Evolutionary conservation across 2,888 invertebrate genomes (phyloP).

Genomic region (Drosophila setosimentum): DNA sequence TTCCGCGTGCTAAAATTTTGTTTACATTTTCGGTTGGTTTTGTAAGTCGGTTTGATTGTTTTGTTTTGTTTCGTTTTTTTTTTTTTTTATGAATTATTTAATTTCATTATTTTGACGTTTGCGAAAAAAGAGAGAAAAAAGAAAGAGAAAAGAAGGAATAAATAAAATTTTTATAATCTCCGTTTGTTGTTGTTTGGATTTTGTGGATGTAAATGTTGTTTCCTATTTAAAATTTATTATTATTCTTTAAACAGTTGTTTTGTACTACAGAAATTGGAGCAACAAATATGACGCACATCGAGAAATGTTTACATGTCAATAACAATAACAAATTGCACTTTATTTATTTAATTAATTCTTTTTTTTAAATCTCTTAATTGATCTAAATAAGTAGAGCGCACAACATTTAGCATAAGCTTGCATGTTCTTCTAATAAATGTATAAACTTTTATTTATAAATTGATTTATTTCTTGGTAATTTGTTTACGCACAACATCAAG

Average conservation of each 20-base stretch:
- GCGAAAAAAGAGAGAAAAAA: slow-evolving; percentile 73
- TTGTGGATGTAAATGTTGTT: slow-evolving; percentile 46
- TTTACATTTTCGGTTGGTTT: slow-evolving; percentile 31
- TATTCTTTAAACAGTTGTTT: slow-evolving; percentile 30
- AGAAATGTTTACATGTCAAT: slow-evolving; percentile 64
- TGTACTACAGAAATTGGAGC: slow-evolving; percentile 57
- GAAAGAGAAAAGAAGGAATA: slow-evolving; percentile 78
- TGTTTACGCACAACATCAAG: slow-evolving; percentile 79
- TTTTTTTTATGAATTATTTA: slow-evolving; percentile 22
- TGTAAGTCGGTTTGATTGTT: slow-evolving; percentile 34
- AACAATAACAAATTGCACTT: slow-evolving; percentile 52
- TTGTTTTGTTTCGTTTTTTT: slow-evolving; percentile 16
- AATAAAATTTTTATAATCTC: slow-evolving; percentile 77
- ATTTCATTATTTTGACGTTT: slow-evolving; percentile 44
- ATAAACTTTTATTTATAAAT: slow-evolving; percentile 20
- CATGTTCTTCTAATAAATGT: slow-evolving; percentile 39
- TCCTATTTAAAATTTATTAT: slow-evolving; percentile 53
- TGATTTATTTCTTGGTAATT: slow-evolving; percentile 36
- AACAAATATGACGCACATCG: slow-evolving; percentile 62
- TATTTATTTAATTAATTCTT: slow-evolving; percentile 17
- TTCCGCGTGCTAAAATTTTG: slow-evolving; percentile 41
- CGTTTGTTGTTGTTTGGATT: slow-evolving; percentile 61
- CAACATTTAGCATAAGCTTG: slow-evolving; percentile 59
- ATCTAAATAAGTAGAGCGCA: slow-evolving; percentile 45
- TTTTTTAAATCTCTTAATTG: slow-evolving; percentile 31